These are phyloP conservation scores for Xylota segnis DNA, from an alignment of 2,888 invertebrate species.

Conservation along the genomic window DNA sequence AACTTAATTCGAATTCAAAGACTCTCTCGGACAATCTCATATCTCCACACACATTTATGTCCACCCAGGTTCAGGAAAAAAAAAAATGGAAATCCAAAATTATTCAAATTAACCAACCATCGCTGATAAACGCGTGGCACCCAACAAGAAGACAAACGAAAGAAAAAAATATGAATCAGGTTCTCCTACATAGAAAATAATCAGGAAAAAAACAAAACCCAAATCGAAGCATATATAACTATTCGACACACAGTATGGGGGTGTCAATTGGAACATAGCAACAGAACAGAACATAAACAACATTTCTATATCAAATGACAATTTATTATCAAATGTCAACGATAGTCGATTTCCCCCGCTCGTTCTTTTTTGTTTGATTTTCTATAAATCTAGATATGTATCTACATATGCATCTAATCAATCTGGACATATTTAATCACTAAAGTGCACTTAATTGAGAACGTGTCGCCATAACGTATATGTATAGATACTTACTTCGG, in stretches of 20 bases:
- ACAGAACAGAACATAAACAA: slow-evolving; percentile 40
- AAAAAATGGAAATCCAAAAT: background rate
- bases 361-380: slow-evolving; percentile 32
- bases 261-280: slow-evolving; percentile 46
- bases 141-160: slow-evolving; percentile 1
- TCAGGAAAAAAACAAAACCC: slow-evolving; percentile 13
- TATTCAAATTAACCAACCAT: slow-evolving; percentile 23
- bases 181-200: slow-evolving; percentile 26
- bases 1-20: background rate
- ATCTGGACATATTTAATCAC: slow-evolving; percentile 36
- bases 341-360: slow-evolving; percentile 35
- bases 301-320: slow-evolving; percentile 39
- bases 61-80: background rate
- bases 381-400: slow-evolving; percentile 37
- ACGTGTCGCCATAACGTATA: slow-evolving; percentile 1
- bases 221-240: slow-evolving; percentile 53
- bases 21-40: slow-evolving; percentile 1
- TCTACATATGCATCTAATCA: slow-evolving; percentile 24
- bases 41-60: background rate
- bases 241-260: slow-evolving; percentile 33
- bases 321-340: slow-evolving; percentile 66
- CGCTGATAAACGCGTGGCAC: slow-evolving; percentile 23
- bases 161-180: slow-evolving; percentile 39
- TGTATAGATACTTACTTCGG: background rate
- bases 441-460: slow-evolving; percentile 45